phyloP scores from a whole-genome alignment of 2,888 invertebrate species.

The Cephus pygmeus region DNA sequence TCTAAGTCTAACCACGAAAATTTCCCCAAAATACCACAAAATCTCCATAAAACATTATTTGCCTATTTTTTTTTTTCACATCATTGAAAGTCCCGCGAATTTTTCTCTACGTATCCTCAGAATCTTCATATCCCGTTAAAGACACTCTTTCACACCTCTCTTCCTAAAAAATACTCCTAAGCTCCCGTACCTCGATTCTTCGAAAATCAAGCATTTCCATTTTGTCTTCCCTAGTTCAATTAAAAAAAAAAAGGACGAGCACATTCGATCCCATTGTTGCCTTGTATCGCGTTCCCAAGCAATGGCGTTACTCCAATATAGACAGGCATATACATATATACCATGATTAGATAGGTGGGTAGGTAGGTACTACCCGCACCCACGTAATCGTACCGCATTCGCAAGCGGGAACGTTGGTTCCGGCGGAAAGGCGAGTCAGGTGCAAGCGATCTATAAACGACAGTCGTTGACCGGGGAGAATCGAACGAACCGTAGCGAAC shows the following conservation, averaged over 20 bases:
- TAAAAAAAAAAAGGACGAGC: neutral
- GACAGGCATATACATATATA: neutral
- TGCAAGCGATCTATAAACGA: neutral
- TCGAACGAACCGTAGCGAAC: neutral
- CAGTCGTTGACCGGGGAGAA: neutral
- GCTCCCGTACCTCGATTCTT: neutral
- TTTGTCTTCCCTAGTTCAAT: neutral
- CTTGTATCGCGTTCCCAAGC: neutral
- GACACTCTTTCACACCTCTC: neutral
- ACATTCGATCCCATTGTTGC: neutral
- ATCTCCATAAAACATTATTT: neutral
- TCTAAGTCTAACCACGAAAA: neutral
- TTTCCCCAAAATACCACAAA: neutral
- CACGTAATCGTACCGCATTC: neutral
- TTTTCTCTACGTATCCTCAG: neutral
- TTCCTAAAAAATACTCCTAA: neutral
- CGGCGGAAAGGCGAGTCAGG: neutral
- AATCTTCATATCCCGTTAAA: neutral
- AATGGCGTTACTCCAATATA: neutral
- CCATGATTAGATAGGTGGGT: neutral
- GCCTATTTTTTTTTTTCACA: neutral
- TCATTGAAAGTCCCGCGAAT: neutral
- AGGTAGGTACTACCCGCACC: neutral
- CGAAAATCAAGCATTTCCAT: neutral
- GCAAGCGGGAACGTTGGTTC: neutral